Conservation (phyloP, 2,888 invertebrate genomes). For the Dasypolia templi region DNA sequence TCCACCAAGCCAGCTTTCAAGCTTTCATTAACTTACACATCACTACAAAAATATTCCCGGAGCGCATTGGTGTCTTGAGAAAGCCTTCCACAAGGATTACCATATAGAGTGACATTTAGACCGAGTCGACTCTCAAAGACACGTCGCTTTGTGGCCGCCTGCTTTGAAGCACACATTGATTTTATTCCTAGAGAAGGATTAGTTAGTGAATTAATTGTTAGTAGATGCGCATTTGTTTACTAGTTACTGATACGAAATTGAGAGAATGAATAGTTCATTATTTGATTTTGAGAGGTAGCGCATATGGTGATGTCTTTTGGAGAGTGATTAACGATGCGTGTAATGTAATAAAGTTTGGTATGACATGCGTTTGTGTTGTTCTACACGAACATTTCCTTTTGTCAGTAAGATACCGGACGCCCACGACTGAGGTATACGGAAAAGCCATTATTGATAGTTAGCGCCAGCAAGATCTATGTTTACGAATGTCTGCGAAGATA, state of each 20-base stretch:
- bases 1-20: constrained; percentile 51
- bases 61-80: constrained; percentile 66
- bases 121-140: constrained; percentile 72
- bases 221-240: constrained; percentile 38
- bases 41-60: constrained; percentile 70
- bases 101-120: constrained; percentile 81
- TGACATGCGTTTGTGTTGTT: neutral
- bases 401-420: too few species aligned
- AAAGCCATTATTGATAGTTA: too few species aligned
- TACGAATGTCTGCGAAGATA: too few species aligned
- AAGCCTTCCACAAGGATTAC: constrained; percentile 73
- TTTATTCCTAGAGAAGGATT: constrained; percentile 52
- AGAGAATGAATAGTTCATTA: neutral
- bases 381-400: too few species aligned
- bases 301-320: neutral
- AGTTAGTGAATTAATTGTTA: constrained; percentile 52
- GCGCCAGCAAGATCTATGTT: too few species aligned
- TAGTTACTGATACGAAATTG: constrained; percentile 17
- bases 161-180: constrained; percentile 57
- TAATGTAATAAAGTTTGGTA: neutral
- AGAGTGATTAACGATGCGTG: neutral
- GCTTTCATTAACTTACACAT: constrained; percentile 66
- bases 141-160: constrained; percentile 61
- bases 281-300: neutral
- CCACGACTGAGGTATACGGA: too few species aligned